phyloP scores from a whole-genome alignment of 2,888 invertebrate species.

The Brachycybe producta region DNA sequence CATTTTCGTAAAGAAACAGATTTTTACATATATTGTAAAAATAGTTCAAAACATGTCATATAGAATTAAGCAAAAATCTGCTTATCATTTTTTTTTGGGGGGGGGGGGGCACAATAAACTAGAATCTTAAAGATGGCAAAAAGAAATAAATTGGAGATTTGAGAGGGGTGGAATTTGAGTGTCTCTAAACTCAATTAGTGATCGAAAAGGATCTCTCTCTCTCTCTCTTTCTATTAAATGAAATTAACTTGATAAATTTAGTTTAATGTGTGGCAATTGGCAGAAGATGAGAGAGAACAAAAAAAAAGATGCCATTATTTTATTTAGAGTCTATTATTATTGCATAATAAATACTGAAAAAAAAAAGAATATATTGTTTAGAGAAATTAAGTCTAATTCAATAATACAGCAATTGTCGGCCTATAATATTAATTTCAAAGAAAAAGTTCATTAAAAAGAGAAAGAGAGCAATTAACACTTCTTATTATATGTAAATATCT shows the following conservation, averaged over 20 bases:
- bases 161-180: background rate
- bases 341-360: no score
- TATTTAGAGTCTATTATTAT: slow-evolving; percentile 9
- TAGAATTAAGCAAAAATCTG: no score
- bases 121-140: no score
- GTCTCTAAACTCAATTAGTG: slow-evolving; percentile 20
- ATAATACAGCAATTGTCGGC: slow-evolving; percentile 15
- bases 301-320: slow-evolving; percentile 6
- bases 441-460: slow-evolving; percentile 15
- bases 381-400: slow-evolving; percentile 16
- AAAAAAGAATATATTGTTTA: slow-evolving; percentile 16
- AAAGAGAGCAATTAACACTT: slow-evolving; percentile 13
- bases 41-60: no score
- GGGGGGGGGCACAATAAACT: no score
- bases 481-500: no score
- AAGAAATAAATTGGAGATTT: background rate
- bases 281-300: no score
- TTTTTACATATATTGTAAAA: no score
- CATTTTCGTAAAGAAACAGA: no score
- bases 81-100: no score
- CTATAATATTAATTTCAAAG: slow-evolving; percentile 16
- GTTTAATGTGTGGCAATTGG: no score
- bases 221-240: no score
- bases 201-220: slow-evolving; percentile 20
- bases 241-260: slow-evolving; percentile 19